Evolutionary conservation across 2,113 vertebrate genomes (phyloP), one percentile per base, ranked within the genome.

Genomic region (Balaeniceps rex): DNA sequence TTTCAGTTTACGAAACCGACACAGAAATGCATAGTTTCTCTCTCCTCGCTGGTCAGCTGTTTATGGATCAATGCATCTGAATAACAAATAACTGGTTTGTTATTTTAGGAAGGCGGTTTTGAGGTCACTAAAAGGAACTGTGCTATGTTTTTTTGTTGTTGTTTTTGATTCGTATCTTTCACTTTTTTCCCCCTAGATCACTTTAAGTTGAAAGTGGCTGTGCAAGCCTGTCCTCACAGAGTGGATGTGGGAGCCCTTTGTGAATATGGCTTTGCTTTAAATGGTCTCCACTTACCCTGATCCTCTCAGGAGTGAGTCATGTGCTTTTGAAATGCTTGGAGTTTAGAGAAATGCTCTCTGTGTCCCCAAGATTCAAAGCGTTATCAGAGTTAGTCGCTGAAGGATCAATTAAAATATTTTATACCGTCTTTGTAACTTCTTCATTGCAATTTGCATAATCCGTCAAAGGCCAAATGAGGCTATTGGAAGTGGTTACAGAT

Each of bases 251-350:
- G 36, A 88, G 52, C 12, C 25, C 34, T 49, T 87, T 84, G 36
- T 64, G 49, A 82, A 61, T 42, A 46, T 42, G 65, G 25, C 74
- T 95, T 87, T 89, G 78, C 65, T 79, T 69, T 79, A 72, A 68
- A 79, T 34, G 34, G 26, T 83, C 66, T 79, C 74, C 33, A 10
- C 61, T 91, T 82, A 74, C 26, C 31, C 87, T 71, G 91, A 84
- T 93, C 93, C 95, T 79, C 77, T 95, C 91, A 82, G 81, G 87
- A 95, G 85, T 58, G 22, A 93, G 90, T 96, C 96, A 96, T 86
- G 87, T 94, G 94, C 90, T 85, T 86, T 52, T 85, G 58, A 90
- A 95, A 83, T 77, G 78, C 71, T 54, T 16, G 33, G 74, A 64
- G 34, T 77, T 77, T 15, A 90, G 55, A 88, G 83, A 93, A 94